These are phyloP conservation scores for Alloplasta piceator DNA, from an alignment of 2,888 invertebrate species.

Conservation along the genomic window DNA sequence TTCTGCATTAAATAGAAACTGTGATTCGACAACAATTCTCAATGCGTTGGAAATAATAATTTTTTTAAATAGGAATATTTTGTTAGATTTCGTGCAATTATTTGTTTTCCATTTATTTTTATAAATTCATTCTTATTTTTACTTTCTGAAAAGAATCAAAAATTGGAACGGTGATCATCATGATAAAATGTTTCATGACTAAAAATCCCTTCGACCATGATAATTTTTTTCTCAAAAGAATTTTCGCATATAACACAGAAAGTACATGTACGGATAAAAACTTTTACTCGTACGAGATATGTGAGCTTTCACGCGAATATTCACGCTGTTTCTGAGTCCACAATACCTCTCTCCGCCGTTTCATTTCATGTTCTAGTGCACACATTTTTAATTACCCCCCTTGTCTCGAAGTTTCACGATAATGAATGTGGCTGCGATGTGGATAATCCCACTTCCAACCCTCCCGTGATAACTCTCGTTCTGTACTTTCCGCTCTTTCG, in stretches of 20 bases:
- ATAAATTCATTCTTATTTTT: too few species aligned
- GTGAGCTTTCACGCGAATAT: slow-evolving; percentile 40
- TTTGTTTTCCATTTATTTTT: too few species aligned
- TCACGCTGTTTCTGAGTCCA: slow-evolving; percentile 21
- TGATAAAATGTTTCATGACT: too few species aligned
- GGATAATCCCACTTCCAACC: slow-evolving; percentile 40
- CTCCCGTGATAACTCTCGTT: slow-evolving; percentile 8
- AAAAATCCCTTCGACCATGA: too few species aligned
- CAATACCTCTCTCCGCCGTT: slow-evolving; percentile 42
- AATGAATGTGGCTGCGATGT: slow-evolving; percentile 56
- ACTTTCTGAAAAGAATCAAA: too few species aligned
- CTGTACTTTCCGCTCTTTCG: not conserved
- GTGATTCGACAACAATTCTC: too few species aligned
- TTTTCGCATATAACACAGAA: not conserved
- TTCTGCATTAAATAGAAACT: too few species aligned
- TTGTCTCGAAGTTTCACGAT: slow-evolving; percentile 45
- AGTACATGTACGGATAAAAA: not conserved
- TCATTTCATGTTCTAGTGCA: slow-evolving; percentile 67
- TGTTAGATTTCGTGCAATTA: too few species aligned
- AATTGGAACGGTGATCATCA: too few species aligned
- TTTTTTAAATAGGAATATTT: too few species aligned
- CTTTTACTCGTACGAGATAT: slow-evolving; percentile 7
- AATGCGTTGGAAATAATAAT: too few species aligned
- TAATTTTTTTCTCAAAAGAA: slow-evolving; percentile 31
- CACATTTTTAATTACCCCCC: slow-evolving; percentile 70